Evolutionary conservation across 2,888 invertebrate genomes (phyloP).

Genomic region (Ommatoiulus sabulosus): DNA sequence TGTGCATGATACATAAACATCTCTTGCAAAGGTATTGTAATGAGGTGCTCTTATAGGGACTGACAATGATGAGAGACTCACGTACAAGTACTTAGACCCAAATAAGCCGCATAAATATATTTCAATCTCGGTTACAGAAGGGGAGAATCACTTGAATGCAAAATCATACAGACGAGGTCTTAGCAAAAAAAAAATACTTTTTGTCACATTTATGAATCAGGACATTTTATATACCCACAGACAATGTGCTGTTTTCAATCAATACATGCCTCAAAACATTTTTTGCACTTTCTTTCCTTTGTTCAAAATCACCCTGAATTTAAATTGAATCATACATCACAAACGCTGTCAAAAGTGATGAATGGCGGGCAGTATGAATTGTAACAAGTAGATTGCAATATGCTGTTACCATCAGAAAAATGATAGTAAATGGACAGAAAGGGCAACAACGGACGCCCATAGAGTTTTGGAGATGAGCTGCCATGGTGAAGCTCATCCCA

Average conservation of each 20-base stretch:
- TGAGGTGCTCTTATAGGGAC: conserved; percentile 32
- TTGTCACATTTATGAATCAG: conserved; percentile 47
- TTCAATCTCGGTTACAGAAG: conserved; percentile 36
- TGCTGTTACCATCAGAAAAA: conserved; percentile 35
- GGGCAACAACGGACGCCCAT: conserved; percentile 15
- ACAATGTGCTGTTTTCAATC: conserved; percentile 46
- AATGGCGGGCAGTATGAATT: conserved; percentile 56
- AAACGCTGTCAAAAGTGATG: conserved; percentile 58
- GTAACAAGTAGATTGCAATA: conserved; percentile 52
- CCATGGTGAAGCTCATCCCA: neutral
- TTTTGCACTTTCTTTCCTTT: conserved; percentile 42
- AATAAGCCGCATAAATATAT: conserved; percentile 40
- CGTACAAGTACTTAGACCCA: conserved; percentile 9
- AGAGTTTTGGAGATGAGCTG: conserved; percentile 18
- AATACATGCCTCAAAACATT: conserved; percentile 50
- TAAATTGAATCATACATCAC: conserved; percentile 58
- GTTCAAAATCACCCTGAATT: conserved; percentile 53
- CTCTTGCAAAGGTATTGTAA: conserved; percentile 35
- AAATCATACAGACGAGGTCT: conserved; percentile 29
- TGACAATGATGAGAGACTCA: neutral
- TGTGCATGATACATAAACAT: neutral
- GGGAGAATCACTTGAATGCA: conserved; percentile 16
- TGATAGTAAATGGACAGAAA: conserved; percentile 36
- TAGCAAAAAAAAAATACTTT: conserved; percentile 34
- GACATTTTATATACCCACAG: conserved; percentile 40